Percentiles rank a stretch among this genome's conserved stretches.
Conservation (phyloP, 1,140 invertebrate genomes). For the Drosophila kohkoa region DNA sequence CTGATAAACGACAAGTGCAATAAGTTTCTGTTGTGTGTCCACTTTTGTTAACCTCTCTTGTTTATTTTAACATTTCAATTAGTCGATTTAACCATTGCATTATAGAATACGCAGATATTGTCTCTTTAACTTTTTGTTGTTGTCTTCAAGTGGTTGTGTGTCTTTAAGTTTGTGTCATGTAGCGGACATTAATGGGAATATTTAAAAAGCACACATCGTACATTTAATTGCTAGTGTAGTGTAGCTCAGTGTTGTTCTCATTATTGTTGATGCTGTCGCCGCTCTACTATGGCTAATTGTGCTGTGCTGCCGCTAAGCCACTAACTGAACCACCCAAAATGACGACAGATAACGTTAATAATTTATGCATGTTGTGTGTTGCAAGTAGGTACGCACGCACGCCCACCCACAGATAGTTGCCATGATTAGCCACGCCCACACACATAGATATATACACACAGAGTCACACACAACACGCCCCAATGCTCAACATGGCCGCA, state of each 20-base stretch:
- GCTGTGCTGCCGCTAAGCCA: constrained; percentile 6
- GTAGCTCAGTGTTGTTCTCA: background rate
- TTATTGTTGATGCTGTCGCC: constrained; percentile 11
- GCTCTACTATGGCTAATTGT: constrained; percentile 13
- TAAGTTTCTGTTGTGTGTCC: constrained; percentile 1
- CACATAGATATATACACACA: background rate
- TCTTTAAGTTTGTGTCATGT: background rate
- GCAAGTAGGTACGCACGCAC: constrained; percentile 25
- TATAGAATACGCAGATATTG: too few relatives aligned
- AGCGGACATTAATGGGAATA: background rate
- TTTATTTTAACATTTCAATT: constrained; percentile 2
- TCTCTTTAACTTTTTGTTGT: background rate
- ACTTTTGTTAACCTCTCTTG: background rate
- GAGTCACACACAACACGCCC: background rate
- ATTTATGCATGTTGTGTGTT: constrained; percentile 46
- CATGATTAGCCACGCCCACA: constrained; percentile 38
- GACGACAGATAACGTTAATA: constrained; percentile 36
- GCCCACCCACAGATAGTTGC: constrained; percentile 19
- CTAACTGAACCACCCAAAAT: constrained; percentile 27
- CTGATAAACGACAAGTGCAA: constrained; percentile 9
- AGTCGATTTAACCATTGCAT: background rate
- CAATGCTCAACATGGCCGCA: constrained; percentile 41
- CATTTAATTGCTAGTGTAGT: constrained; percentile 1
- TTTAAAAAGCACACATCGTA: background rate
- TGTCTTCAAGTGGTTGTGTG: background rate